phyloP scores from a whole-genome alignment of 2,888 invertebrate genomes.

The Cheilosia impressa region DNA sequence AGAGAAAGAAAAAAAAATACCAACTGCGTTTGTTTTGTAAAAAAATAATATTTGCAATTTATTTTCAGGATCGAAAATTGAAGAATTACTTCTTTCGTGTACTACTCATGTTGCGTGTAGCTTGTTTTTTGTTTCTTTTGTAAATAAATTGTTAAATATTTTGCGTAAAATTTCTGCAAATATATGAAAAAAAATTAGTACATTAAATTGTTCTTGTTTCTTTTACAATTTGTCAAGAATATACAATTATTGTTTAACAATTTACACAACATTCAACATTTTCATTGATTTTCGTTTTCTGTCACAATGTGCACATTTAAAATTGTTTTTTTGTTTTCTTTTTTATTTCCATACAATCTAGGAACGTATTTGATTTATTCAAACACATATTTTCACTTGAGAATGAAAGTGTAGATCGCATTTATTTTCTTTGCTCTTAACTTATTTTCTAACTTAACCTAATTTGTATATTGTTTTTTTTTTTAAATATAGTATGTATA shows the following conservation, averaged over 20 bases:
- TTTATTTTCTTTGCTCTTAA: conserved; percentile 8
- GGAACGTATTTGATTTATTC: conserved; percentile 63
- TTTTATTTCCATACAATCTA: conserved; percentile 57
- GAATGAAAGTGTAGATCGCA: conserved; percentile 47
- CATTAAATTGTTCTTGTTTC: conserved; percentile 23
- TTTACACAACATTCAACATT: conserved; percentile 35
- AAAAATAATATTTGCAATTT: conserved; percentile 66
- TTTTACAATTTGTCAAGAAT: conserved; percentile 14
- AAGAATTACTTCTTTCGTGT: conserved; percentile 48
- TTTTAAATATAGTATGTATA: conserved; percentile 47
- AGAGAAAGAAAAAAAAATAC: conserved; percentile 3
- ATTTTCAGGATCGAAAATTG: conserved; percentile 51
- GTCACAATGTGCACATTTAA: conserved; percentile 34
- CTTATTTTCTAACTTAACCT: conserved; percentile 61
- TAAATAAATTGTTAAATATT: conserved; percentile 55
- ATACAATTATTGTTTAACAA: conserved; percentile 43
- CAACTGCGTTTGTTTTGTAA: conserved; percentile 58
- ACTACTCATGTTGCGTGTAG: conserved; percentile 25
- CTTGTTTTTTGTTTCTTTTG: conserved; percentile 18
- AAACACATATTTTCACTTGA: conserved; percentile 44
- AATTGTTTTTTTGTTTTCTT: conserved; percentile 3
- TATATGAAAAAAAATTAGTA: conserved; percentile 47
- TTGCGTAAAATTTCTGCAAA: conserved; percentile 25
- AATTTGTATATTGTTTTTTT: conserved; percentile 61
- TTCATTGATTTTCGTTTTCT: conserved; percentile 8